Conservation (phyloP, 2,113 vertebrate species). For the Dipodomys spectabilis region DNA sequence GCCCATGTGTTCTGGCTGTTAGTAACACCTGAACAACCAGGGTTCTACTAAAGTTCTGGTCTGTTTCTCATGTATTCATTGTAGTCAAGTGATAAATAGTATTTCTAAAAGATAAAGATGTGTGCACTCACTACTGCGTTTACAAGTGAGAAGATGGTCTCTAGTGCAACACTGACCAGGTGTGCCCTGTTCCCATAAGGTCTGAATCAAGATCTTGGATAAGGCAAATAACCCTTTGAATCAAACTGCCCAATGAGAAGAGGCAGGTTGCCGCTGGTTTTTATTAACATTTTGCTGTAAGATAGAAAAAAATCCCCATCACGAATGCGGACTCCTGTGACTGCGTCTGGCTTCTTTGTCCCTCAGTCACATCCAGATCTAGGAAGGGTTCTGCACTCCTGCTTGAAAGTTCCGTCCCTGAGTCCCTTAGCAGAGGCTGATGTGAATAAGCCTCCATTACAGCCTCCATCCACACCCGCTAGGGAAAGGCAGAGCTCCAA, state of each 20-base stretch:
- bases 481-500: slow-evolving; percentile 38
- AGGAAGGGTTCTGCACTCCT: background rate
- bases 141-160: slow-evolving; percentile 40
- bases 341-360: slow-evolving; percentile 7
- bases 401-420: background rate
- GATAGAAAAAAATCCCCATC: slow-evolving; percentile 19
- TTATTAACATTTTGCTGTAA: slow-evolving; percentile 48
- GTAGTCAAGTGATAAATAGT: slow-evolving; percentile 59
- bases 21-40: background rate
- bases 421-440: background rate
- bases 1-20: background rate
- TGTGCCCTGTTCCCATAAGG: slow-evolving; percentile 51
- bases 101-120: slow-evolving; percentile 60
- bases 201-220: slow-evolving; percentile 1
- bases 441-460: background rate
- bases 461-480: background rate
- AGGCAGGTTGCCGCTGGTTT: slow-evolving; percentile 25
- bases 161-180: slow-evolving; percentile 49
- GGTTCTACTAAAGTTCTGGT: slow-evolving; percentile 31
- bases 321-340: background rate
- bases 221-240: slow-evolving; percentile 57
- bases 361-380: slow-evolving; percentile 22
- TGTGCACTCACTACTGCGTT: background rate
- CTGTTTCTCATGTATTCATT: slow-evolving; percentile 76
- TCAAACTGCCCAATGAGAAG: background rate